Conservation (phyloP, 2,113 vertebrate genomes). For the Melanerpes formicivorus region DNA sequence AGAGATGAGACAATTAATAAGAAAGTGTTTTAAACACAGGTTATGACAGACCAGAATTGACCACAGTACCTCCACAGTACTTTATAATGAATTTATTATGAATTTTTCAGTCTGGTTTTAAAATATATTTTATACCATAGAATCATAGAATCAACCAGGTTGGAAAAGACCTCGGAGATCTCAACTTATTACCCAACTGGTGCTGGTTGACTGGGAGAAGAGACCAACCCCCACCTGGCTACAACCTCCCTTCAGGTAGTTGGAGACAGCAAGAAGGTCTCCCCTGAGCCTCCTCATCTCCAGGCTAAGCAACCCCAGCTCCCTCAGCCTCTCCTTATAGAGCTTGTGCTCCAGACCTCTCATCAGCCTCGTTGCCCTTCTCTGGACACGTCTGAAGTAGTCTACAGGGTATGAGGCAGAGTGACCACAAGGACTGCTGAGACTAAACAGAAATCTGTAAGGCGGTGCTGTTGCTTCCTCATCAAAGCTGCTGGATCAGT, state of each 20-base stretch:
- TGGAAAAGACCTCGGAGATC: no score
- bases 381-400: neutral
- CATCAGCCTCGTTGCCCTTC: no score
- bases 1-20: neutral
- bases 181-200: no score
- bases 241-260: no score
- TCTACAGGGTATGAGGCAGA: neutral
- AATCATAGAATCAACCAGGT: no score
- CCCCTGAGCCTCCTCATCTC: no score
- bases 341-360: no score
- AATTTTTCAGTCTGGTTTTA: neutral
- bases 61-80: neutral
- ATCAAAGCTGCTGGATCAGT: neutral
- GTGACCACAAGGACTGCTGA: neutral
- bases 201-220: no score
- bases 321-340: no score
- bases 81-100: neutral
- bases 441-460: neutral
- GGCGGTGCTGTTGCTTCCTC: neutral
- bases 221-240: no score
- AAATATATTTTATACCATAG: neutral
- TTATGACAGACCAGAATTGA: neutral
- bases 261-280: no score
- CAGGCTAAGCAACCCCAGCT: no score
- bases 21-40: neutral